Evolutionary conservation across 2,113 vertebrate species (phyloP), one percentile per base, ranked within the genome.

Genomic region (Desmodus rotundus): DNA sequence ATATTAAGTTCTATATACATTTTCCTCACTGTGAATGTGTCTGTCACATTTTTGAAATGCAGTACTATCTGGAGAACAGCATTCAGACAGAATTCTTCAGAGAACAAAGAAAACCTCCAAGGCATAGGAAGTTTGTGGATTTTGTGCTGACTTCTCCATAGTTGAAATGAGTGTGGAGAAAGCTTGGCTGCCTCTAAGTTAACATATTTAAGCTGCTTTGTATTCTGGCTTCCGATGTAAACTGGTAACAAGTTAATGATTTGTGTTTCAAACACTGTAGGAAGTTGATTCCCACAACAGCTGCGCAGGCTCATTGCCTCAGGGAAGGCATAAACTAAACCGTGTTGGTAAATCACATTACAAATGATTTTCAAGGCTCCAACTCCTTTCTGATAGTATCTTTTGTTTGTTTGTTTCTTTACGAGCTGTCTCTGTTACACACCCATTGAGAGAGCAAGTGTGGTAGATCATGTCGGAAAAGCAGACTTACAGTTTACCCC

Each of bases 221-320:
- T 93, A 93, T 96, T 92, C 93, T 70, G 61, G 85, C 33, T 96
- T 83, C 82, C 61, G 45, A 0, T 52, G 88, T 47, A 87, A 92
- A 87, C 94, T 41, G 38, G 92, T 96, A 97, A 97, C 86, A 87
- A 96, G 92, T 97, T 96, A 96, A 94, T 95, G 95, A 97, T 97
- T 97, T 97, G 92, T 97, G 74, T 95, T 95, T 92, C 73, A 93
- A 96, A 94, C 87, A 61, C 94, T 47, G 82, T 93, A 47, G 86
- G 94, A 95, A 96, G 87, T 89, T 95, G 56, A 90, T 92, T 96
- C 88, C 68, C 31, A 56, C 54, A 97, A 82, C 92, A 97, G 93
- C 94, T 97, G 78, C 26, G 65, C 14, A 80, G 82, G 77, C 78
- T 91, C 58, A 91, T 88, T 93, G 95, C 97, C 96, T 96, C 93